Percentiles rank a stretch among this genome's conserved stretches.
These are phyloP conservation scores for Tachuris rubrigastra DNA, from an alignment of 2,113 vertebrate genomes.

Conservation along the genomic window DNA sequence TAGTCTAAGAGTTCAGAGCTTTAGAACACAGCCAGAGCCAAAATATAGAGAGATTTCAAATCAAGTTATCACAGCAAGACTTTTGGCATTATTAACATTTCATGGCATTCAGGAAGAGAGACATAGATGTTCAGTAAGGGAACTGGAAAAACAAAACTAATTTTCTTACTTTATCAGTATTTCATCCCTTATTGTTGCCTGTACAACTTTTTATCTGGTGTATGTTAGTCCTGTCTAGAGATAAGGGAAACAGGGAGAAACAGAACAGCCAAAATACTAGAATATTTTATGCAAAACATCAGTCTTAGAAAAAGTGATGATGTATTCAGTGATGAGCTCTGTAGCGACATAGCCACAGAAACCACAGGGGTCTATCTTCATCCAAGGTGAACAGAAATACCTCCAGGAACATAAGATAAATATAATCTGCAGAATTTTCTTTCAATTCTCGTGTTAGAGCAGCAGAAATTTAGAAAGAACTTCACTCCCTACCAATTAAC, in stretches of 20 bases:
- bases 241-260: not conserved
- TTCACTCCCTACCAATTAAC: slow-evolving; percentile 34
- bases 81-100: not conserved
- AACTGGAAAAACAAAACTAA: not conserved
- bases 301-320: not conserved
- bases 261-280: not conserved
- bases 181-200: not conserved
- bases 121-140: not conserved
- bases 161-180: not conserved
- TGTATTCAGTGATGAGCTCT: not conserved
- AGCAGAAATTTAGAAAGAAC: slow-evolving; percentile 20
- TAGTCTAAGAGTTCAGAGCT: not conserved
- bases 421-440: slow-evolving; percentile 35
- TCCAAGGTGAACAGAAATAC: slow-evolving; percentile 14
- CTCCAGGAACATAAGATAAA: slow-evolving; percentile 40
- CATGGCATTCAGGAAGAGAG: not conserved
- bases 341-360: not conserved
- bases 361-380: not conserved
- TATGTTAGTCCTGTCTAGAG: not conserved
- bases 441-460: not conserved
- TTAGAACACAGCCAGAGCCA: slow-evolving; percentile 1
- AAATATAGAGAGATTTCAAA: slow-evolving; percentile 15
- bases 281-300: not conserved
- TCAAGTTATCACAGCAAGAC: slow-evolving; percentile 8
- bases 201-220: not conserved